Conservation (phyloP, 1,140 invertebrate genomes). For the Chymomyza costata region DNA sequence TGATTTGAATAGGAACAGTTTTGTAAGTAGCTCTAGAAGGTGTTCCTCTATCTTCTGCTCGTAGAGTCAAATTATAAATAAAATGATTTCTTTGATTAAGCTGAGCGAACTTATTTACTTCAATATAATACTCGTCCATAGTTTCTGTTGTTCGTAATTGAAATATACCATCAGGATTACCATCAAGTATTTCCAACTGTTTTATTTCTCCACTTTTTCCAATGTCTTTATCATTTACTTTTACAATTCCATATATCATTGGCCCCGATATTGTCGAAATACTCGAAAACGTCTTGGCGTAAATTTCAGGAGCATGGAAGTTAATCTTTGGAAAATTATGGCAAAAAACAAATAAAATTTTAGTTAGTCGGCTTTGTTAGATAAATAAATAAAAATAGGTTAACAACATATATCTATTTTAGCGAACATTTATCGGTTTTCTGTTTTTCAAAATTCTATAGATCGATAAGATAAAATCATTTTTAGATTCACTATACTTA, state of each 20-base stretch:
- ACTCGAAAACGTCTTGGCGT: slow-evolving; percentile 85
- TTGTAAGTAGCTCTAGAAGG: slow-evolving; percentile 86
- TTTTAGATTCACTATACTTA: background rate
- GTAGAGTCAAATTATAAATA: slow-evolving; percentile 90
- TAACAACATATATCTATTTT: no score
- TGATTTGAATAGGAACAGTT: slow-evolving; percentile 84
- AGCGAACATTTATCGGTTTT: no score
- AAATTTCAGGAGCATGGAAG: slow-evolving; percentile 89
- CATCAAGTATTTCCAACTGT: slow-evolving; percentile 89
- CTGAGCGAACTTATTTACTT: slow-evolving; percentile 86
- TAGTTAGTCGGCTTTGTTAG: no score
- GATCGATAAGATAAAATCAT: background rate
- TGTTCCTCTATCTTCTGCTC: slow-evolving; percentile 88
- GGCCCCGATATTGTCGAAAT: slow-evolving; percentile 89
- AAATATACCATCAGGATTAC: slow-evolving; percentile 92
- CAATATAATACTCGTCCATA: slow-evolving; percentile 84
- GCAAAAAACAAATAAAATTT: no score
- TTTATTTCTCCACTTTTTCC: slow-evolving; percentile 90
- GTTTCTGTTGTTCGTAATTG: slow-evolving; percentile 80
- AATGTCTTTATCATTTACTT: slow-evolving; percentile 87
- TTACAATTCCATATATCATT: slow-evolving; percentile 92
- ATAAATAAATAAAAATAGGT: no score
- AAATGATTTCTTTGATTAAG: slow-evolving; percentile 82
- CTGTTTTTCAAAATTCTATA: no score
- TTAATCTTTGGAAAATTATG: no score